Evolutionary conservation across 2,797 vertebrate species (phyloP).

Genomic region (Psittacula echo): DNA sequence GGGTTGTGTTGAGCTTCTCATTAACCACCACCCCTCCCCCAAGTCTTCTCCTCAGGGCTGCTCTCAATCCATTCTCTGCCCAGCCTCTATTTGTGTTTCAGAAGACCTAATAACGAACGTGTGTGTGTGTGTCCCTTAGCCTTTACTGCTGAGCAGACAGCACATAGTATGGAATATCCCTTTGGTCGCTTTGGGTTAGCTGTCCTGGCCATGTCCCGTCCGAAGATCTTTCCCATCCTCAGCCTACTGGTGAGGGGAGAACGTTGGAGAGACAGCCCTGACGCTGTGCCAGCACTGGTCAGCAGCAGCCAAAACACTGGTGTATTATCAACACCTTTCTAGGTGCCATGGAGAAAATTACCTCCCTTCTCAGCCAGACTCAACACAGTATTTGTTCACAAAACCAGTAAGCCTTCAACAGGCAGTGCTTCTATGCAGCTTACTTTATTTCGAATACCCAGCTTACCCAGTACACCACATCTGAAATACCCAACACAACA

Average conservation of each 20-base stretch:
- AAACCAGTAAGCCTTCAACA: not conserved
- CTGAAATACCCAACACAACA: not conserved
- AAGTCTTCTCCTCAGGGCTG: not conserved
- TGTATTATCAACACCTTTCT: not conserved
- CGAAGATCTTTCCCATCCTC: not conserved
- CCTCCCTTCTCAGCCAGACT: not conserved
- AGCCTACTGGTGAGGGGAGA: not conserved
- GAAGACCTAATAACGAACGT: not conserved
- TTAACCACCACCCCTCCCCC: not conserved
- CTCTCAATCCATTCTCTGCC: not conserved
- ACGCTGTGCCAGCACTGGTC: rapidly evolving
- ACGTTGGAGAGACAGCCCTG: not conserved
- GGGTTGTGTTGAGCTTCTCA: not conserved
- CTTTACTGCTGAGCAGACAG: not conserved
- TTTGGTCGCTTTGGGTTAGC: not conserved
- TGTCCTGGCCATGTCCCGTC: not conserved
- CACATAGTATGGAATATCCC: not conserved
- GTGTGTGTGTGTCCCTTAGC: not conserved
- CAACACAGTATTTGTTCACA: not conserved
- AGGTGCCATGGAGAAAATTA: not conserved
- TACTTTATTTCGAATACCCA: not conserved
- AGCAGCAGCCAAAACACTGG: not conserved
- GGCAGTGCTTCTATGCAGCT: not conserved
- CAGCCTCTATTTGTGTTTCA: not conserved
- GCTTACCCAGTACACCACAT: not conserved